A percentile compares a stretch with the other conserved stretches of the same genome.
Conservation (phyloP, 2,888 invertebrate genomes). For the Caradrina kadenii region DNA sequence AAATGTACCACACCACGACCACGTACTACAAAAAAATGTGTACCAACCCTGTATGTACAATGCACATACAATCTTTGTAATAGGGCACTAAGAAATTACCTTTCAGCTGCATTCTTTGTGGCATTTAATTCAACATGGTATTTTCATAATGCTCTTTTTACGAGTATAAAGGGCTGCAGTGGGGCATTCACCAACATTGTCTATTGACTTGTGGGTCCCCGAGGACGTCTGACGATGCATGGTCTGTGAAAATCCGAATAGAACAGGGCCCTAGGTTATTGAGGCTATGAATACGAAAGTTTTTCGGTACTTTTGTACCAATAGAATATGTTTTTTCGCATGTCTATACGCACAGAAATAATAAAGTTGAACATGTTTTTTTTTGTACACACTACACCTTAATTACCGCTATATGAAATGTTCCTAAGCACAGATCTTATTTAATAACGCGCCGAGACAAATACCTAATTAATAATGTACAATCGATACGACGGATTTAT, state of each 20-base stretch:
- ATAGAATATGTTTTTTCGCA: neutral
- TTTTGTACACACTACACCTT: neutral
- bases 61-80: slow-evolving; percentile 21
- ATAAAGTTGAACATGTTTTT: too few species aligned
- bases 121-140: slow-evolving; percentile 37
- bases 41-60: slow-evolving; percentile 8
- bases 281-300: slow-evolving; percentile 23
- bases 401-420: slow-evolving; percentile 10
- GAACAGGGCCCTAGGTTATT: slow-evolving; percentile 16
- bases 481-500: slow-evolving; percentile 70
- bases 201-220: slow-evolving; percentile 51
- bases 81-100: slow-evolving; percentile 41
- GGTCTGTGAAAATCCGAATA: slow-evolving; percentile 13
- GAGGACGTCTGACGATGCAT: slow-evolving; percentile 18
- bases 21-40: too few species aligned
- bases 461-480: slow-evolving; percentile 59
- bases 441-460: slow-evolving; percentile 45
- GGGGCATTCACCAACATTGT: slow-evolving; percentile 39
- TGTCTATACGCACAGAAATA: too few species aligned
- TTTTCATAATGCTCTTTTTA: slow-evolving; percentile 32
- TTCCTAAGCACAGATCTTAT: slow-evolving; percentile 22
- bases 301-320: slow-evolving; percentile 14
- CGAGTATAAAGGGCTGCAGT: slow-evolving; percentile 26
- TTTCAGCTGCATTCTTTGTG: slow-evolving; percentile 53
- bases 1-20: too few species aligned